A percentile compares a stretch with the other conserved stretches of the same genome.
Evolutionary conservation across 2,797 vertebrate species (phyloP).

Genomic region (Hydrolagus colliei): DNA sequence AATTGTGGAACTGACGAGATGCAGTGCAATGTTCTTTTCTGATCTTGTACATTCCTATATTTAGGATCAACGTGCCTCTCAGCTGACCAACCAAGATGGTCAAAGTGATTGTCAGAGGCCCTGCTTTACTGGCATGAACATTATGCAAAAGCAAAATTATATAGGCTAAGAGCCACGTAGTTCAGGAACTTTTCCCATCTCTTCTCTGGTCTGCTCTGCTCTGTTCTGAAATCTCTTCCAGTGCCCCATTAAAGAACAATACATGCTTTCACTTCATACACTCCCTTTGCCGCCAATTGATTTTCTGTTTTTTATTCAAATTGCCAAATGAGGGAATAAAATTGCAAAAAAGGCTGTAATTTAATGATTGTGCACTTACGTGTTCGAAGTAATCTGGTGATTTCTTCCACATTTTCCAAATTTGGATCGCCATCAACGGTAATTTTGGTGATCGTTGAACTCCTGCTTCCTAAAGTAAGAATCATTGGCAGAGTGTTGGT

Average conservation of each 20-base stretch:
- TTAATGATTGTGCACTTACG: conserved; percentile 41
- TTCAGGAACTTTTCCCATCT: no score
- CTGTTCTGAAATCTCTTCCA: background rate
- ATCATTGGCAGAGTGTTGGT: background rate
- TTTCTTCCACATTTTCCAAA: conserved; percentile 45
- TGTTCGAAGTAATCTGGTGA: conserved; percentile 48
- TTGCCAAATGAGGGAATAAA: background rate
- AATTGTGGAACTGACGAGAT: no score
- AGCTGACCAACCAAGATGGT: no score
- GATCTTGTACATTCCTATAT: no score
- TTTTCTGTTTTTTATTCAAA: background rate
- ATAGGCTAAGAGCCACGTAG: no score
- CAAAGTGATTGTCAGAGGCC: no score
- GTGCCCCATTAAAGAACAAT: background rate
- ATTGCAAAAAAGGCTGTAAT: background rate
- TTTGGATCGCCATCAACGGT: conserved; percentile 48
- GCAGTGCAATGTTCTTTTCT: no score
- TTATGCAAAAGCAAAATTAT: no score
- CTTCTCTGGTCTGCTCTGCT: no score
- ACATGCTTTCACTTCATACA: background rate
- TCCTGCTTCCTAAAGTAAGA: background rate
- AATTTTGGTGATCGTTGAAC: conserved; percentile 46
- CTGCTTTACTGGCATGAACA: no score
- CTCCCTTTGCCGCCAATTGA: background rate
- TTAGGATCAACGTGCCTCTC: no score